phyloP scores from a whole-genome alignment of 2,888 invertebrate species.

The Netelia virgata region DNA sequence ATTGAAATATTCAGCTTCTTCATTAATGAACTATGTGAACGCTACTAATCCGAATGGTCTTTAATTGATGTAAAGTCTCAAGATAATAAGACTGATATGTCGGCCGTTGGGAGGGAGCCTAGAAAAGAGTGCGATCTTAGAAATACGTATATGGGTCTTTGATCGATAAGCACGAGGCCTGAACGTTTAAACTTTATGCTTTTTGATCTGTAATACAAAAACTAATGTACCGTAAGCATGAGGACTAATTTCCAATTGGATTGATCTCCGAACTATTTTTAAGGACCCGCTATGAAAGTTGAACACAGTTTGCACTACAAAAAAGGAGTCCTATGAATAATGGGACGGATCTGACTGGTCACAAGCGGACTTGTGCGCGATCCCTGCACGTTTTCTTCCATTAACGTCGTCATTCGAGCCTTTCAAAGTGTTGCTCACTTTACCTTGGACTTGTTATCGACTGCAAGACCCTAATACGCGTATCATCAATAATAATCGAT shows the following conservation, averaged over 20 bases:
- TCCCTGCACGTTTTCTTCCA: constrained; percentile 48
- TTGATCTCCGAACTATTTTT: no score
- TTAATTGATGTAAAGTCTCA: neutral
- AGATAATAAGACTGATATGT: neutral
- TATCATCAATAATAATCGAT: constrained; percentile 38
- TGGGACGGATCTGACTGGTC: constrained; percentile 78
- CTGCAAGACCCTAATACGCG: constrained; percentile 50
- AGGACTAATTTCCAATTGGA: no score
- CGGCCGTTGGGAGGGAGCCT: no score
- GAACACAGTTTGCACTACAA: neutral
- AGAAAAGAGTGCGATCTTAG: no score
- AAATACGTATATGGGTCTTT: no score
- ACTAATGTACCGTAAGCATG: no score
- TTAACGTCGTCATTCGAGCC: constrained; percentile 5
- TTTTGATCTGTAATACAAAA: no score
- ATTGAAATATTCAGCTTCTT: no score
- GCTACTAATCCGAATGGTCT: neutral
- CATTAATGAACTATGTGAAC: neutral
- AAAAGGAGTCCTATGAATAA: constrained; percentile 2
- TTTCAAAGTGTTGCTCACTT: constrained; percentile 9
- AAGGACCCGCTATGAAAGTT: neutral
- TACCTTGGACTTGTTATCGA: neutral
- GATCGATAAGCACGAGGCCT: no score
- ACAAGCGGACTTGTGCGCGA: constrained; percentile 12
- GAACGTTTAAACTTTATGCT: no score